A percentile compares a stretch with the other conserved stretches of the same genome.
Conservation (phyloP, 64 coral and sea anemone genomes). For the Montipora cactus region DNA sequence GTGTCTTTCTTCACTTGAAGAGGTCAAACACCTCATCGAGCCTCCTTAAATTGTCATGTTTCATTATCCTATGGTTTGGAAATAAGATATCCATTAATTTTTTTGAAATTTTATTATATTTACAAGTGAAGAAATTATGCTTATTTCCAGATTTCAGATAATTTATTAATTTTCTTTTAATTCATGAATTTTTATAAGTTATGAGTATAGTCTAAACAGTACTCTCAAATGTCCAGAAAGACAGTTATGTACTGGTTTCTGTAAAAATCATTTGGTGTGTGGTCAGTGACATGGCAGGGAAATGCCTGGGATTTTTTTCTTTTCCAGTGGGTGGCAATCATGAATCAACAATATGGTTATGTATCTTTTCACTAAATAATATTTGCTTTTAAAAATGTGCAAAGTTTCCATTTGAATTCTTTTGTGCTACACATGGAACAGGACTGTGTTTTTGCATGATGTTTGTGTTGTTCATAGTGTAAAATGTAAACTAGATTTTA, state of each 20-base stretch:
- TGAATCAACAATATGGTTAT: not conserved
- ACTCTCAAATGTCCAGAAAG: not conserved
- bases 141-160: not conserved
- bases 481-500: not conserved
- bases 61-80: too few species aligned
- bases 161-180: too few species aligned
- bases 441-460: slow-evolving; percentile 4
- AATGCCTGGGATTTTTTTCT: not conserved
- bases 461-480: not conserved
- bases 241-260: not conserved
- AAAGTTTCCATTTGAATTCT: slow-evolving; percentile 15
- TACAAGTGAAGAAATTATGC: not conserved
- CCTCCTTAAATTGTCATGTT: too few species aligned
- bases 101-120: not conserved
- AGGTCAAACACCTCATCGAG: too few species aligned
- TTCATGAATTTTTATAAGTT: slow-evolving; percentile 3
- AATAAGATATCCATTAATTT: too few species aligned
- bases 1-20: too few species aligned
- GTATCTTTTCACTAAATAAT: slow-evolving; percentile 14
- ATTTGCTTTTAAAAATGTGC: not conserved
- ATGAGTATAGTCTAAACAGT: not conserved
- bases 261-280: too few species aligned
- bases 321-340: not conserved
- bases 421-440: slow-evolving; percentile 5
- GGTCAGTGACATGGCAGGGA: too few species aligned